Evolutionary conservation across 2,888 invertebrate species (phyloP).

Genomic region (Eurytoma adleriae): DNA sequence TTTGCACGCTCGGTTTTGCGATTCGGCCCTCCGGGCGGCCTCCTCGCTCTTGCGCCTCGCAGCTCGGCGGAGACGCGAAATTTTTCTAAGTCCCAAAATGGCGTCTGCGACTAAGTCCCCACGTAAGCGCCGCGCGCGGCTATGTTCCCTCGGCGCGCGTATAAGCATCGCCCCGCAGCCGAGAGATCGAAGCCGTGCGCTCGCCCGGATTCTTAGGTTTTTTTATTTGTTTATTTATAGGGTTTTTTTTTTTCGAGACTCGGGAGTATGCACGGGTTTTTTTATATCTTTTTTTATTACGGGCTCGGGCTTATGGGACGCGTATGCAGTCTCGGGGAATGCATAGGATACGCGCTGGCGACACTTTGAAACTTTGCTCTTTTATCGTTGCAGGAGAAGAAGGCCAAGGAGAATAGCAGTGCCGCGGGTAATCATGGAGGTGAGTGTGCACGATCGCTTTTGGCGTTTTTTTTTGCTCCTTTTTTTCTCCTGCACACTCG

Average conservation of each 20-base stretch:
- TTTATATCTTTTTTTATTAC: no score
- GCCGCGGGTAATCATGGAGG: constrained; percentile 74
- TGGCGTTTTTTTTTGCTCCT: constrained; percentile 28
- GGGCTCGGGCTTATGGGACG: background rate
- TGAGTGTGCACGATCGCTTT: constrained; percentile 64
- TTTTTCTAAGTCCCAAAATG: constrained; percentile 91
- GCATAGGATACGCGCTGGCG: background rate
- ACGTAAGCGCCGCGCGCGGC: constrained; percentile 52
- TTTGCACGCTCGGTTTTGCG: constrained; percentile 62
- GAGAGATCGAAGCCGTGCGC: background rate
- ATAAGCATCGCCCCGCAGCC: background rate
- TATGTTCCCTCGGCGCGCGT: constrained; percentile 11
- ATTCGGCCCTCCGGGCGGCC: constrained; percentile 45
- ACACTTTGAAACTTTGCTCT: constrained; percentile 34
- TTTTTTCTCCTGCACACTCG: background rate
- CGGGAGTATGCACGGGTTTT: no score
- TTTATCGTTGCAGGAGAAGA: constrained; percentile 72
- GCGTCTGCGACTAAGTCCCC: constrained; percentile 81
- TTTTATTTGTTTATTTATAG: no score
- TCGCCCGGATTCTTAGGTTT: no score
- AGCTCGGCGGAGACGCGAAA: constrained; percentile 77
- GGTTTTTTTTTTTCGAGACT: no score
- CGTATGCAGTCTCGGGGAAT: no score
- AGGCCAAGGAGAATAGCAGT: constrained; percentile 73
- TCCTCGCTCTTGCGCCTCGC: constrained; percentile 78